Conservation (phyloP, 1,140 invertebrate species). For the Bombus picipes region DNA sequence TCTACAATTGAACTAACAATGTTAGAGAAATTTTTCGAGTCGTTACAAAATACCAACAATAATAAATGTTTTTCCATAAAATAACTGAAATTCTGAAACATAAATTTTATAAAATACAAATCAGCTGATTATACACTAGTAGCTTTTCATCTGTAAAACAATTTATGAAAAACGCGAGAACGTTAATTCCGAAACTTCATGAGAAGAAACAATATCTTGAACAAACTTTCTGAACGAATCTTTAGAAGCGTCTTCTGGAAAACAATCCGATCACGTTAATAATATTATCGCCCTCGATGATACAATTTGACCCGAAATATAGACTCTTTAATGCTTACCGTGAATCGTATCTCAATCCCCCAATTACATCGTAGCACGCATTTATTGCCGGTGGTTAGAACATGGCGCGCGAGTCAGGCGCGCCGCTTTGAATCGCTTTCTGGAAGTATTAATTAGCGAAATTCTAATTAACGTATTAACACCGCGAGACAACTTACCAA, state of each 20-base stretch:
- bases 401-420: background rate
- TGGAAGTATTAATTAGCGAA: conserved; percentile 50
- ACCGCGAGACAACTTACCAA: conserved; percentile 14
- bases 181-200: no score
- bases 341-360: background rate
- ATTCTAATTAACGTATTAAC: conserved; percentile 51
- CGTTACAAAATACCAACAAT: no score
- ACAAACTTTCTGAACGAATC: no score
- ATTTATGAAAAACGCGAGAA: no score
- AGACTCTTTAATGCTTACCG: background rate
- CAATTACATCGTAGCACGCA: conserved; percentile 10
- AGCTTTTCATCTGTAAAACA: no score
- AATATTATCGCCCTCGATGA: background rate
- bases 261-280: background rate
- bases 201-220: no score
- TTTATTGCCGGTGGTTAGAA: conserved; percentile 18
- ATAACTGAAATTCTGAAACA: background rate
- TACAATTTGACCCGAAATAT: no score
- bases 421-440: background rate
- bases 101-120: background rate
- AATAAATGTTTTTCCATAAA: no score
- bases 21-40: no score
- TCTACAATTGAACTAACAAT: no score
- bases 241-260: no score
- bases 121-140: no score